A percentile compares a stretch with the other conserved stretches of the same genome.
Evolutionary conservation across 2,888 invertebrate species (phyloP).

Genomic region (Gastrophysa polygoni): DNA sequence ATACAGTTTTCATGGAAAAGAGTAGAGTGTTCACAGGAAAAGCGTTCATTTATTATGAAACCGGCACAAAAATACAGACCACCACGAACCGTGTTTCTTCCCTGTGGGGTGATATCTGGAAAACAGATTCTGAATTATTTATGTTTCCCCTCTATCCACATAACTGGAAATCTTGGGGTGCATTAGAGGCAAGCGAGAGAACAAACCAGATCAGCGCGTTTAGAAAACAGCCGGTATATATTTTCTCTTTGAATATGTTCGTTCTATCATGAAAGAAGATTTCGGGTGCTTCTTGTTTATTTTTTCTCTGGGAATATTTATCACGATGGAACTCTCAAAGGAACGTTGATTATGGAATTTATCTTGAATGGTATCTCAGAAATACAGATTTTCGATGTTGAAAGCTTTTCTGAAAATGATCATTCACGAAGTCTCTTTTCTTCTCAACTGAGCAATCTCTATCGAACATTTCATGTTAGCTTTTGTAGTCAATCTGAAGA

Average conservation of each 20-base stretch:
- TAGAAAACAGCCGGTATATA: background rate
- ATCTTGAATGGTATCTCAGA: background rate
- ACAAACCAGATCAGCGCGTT: constrained; percentile 21
- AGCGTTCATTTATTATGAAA: constrained; percentile 20
- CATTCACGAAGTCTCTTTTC: too few relatives aligned
- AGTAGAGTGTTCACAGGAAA: constrained; percentile 19
- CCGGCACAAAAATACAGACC: constrained; percentile 17
- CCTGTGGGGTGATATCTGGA: constrained; percentile 23
- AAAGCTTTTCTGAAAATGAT: background rate
- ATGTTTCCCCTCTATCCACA: constrained; percentile 25
- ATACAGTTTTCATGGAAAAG: constrained; percentile 14
- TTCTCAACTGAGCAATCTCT: too few relatives aligned
- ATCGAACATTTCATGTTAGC: too few relatives aligned
- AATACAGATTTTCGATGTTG: background rate
- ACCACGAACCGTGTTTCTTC: constrained; percentile 8
- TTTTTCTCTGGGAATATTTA: background rate
- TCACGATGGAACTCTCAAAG: background rate
- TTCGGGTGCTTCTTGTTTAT: background rate
- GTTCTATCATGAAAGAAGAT: background rate
- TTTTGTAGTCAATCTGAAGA: too few relatives aligned
- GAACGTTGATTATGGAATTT: background rate
- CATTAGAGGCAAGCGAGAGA: constrained; percentile 16
- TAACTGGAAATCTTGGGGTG: constrained; percentile 26
- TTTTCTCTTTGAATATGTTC: background rate
- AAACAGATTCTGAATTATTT: constrained; percentile 33